Percentiles rank a stretch among this genome's conserved stretches.
phyloP scores from a whole-genome alignment of 2,113 vertebrate genomes.

The Cephalopholis sonnerati region DNA sequence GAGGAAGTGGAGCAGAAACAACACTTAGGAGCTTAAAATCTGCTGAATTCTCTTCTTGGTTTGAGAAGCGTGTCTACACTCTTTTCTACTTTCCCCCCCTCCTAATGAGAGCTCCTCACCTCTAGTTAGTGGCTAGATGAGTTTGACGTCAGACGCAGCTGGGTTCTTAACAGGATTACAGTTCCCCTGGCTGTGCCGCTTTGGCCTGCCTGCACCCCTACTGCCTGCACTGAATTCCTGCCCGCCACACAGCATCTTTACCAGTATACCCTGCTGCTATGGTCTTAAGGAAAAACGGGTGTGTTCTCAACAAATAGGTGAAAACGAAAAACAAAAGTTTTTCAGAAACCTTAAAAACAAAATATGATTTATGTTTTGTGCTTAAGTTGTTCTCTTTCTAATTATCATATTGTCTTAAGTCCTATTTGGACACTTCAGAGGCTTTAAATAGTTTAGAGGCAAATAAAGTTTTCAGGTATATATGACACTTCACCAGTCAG shows the following conservation, averaged over 20 bases:
- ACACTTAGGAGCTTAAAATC: constrained; percentile 36
- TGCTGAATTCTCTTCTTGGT: constrained; percentile 32
- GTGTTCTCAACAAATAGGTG: constrained; percentile 23
- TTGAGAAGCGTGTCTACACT: constrained; percentile 20
- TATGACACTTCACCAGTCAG: background rate
- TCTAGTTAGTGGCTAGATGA: constrained; percentile 72
- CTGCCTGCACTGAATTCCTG: constrained; percentile 70
- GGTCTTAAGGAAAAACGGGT: constrained; percentile 39
- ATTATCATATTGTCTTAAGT: background rate
- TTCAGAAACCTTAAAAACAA: background rate
- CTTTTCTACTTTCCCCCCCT: constrained; percentile 44
- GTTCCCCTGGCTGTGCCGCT: constrained; percentile 67
- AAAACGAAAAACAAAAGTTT: no score
- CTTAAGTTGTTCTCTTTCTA: background rate
- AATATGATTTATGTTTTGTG: background rate
- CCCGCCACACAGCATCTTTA: constrained; percentile 51
- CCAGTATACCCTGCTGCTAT: constrained; percentile 41
- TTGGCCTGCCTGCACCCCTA: constrained; percentile 59
- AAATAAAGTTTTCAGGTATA: background rate
- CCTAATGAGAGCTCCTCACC: constrained; percentile 75
- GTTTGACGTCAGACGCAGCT: constrained; percentile 84
- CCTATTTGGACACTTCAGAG: background rate
- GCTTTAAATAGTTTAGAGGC: background rate
- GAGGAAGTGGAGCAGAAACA: constrained; percentile 39
- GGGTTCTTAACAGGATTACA: constrained; percentile 82